These are phyloP conservation scores for Lepidochitona cinerea DNA, from an alignment of 2,888 invertebrate genomes.

Conservation along the genomic window DNA sequence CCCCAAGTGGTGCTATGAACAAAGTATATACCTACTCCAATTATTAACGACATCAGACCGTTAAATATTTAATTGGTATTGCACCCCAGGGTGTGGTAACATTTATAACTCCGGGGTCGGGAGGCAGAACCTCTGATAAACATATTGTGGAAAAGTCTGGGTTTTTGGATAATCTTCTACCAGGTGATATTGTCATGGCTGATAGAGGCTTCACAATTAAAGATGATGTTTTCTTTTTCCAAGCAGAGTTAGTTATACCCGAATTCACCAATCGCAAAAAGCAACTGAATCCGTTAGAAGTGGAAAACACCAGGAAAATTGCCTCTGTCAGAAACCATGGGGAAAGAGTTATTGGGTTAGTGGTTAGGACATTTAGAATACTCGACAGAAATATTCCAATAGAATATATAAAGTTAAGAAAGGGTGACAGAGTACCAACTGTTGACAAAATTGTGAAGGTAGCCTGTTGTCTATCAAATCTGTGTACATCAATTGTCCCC, in stretches of 20 bases:
- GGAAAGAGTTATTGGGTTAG: neutral
- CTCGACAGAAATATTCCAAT: constrained; percentile 16
- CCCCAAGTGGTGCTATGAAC: too few species aligned
- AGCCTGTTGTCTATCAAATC: constrained; percentile 18
- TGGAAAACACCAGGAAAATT: neutral
- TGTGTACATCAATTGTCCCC: constrained; percentile 17
- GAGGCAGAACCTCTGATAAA: too few species aligned
- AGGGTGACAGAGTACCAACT: constrained; percentile 15
- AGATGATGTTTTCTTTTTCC: neutral
- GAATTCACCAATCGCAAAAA: neutral
- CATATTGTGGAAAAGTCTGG: too few species aligned
- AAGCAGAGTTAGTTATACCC: neutral
- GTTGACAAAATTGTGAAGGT: constrained; percentile 22
- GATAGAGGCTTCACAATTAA: neutral
- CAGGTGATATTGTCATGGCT: neutral
- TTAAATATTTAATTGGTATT: too few species aligned
- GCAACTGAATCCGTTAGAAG: neutral
- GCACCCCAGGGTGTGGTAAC: too few species aligned
- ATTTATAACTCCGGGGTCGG: too few species aligned
- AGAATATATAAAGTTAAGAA: constrained; percentile 13
- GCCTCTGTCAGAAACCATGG: too few species aligned
- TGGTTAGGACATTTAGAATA: constrained; percentile 11
- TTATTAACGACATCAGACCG: too few species aligned
- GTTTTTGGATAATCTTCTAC: neutral
- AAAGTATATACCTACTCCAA: too few species aligned